Evolutionary conservation across 2,113 vertebrate genomes (phyloP).

Genomic region (Raphicerus campestris): DNA sequence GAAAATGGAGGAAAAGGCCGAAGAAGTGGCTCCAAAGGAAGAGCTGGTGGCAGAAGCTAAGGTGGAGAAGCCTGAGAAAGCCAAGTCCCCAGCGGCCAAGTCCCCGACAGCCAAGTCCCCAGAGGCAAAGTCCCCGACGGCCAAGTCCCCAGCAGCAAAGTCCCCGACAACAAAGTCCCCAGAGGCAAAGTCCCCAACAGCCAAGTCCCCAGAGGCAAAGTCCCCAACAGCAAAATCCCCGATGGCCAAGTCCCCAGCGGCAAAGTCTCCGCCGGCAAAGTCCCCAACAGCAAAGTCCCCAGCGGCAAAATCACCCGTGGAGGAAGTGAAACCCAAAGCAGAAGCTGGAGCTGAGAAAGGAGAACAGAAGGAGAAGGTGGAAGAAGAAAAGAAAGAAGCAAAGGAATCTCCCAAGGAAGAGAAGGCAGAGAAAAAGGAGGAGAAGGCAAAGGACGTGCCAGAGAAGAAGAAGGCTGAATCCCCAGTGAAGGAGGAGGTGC

Average conservation of each 20-base stretch:
- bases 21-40: conserved; percentile 75
- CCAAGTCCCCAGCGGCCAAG: conserved; percentile 72
- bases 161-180: conserved; percentile 70
- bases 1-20: conserved; percentile 70
- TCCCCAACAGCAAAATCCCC: conserved; percentile 74
- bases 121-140: neutral
- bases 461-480: conserved; percentile 66
- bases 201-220: conserved; percentile 45
- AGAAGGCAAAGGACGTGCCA: conserved; percentile 40
- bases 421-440: conserved; percentile 71
- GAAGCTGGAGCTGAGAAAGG: conserved; percentile 45
- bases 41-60: conserved; percentile 77
- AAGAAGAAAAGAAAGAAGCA: conserved; percentile 66
- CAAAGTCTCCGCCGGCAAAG: conserved; percentile 73
- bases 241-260: conserved; percentile 69
- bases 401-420: conserved; percentile 68
- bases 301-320: conserved; percentile 65
- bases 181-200: too few relatives aligned
- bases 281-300: conserved; percentile 76
- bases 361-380: conserved; percentile 58
- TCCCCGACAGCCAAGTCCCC: conserved; percentile 63
- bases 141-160: conserved; percentile 74
- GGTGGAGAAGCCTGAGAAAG: conserved; percentile 71
- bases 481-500: conserved; percentile 74
- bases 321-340: conserved; percentile 64